Base-by-base conservation (phyloP, 1,140 invertebrate genomes). In the Lucilia cuprina region DNA sequence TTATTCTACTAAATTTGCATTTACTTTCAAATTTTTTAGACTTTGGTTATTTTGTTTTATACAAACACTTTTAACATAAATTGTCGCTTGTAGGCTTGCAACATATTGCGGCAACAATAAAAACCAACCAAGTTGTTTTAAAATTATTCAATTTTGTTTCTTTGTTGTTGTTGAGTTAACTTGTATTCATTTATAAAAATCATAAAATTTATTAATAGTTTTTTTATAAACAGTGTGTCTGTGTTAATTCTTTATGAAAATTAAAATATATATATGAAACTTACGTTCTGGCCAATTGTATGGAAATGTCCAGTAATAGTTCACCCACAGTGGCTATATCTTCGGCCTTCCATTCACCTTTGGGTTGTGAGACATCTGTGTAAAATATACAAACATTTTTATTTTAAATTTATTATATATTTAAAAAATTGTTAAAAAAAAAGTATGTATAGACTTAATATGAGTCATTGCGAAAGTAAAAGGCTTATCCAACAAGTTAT, bases 201-300 rank as follows among this genome's bases (percentile, higher is more conserved):
- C 13, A 14, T 60, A 7, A 14, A 17, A 41, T 41, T 41, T 41
- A 55, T 55, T 70, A 70, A 70, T 70, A 25, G 17, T 21, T 21
- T 21, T n/a, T n/a, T 25, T 70, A 70, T 70, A 21, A 21, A 70
- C 9, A 55, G 14, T 70, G 65, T 21, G 19, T 21, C 65, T 8
- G n/a, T 8, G 8, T 21, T 21, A 19, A 70, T 21, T 70, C 1
- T 65, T 65, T 65, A 65, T 10, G n/a, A n/a, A n/a, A n/a, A n/a
- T n/a, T n/a, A n/a, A n/a, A n/a, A n/a, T n/a, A n/a, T n/a, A 19
- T 19, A 8, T 74, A 19, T 50, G 5, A 7, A 75, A 93, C 95
- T 95, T 94, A 98, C 96, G 95, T 95, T 91, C 95, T 95, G 7
- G 96, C 96, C 77, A 98, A 92, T 88, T 96, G 96, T 55, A 95